These are phyloP conservation scores for Ranitomeya variabilis DNA, from an alignment of 2,113 vertebrate genomes.

Conservation along the genomic window DNA sequence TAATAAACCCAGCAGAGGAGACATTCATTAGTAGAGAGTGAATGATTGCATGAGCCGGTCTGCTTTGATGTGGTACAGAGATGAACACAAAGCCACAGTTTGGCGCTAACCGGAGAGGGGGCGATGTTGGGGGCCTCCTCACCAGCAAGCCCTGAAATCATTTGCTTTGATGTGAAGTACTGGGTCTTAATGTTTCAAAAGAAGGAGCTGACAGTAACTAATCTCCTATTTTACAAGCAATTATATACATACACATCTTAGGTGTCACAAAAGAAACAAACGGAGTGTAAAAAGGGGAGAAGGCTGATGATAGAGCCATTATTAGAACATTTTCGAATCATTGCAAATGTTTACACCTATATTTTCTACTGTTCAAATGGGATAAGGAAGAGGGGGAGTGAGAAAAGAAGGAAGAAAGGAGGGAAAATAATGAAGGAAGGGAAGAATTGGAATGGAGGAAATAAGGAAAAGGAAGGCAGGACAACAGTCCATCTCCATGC, in stretches of 20 bases:
- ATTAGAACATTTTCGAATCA: background rate
- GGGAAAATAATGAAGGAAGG: too few species aligned
- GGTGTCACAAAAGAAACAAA: background rate
- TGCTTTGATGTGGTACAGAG: conserved; percentile 51
- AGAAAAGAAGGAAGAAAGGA: too few species aligned
- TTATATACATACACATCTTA: conserved; percentile 19
- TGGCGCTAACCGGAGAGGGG: background rate
- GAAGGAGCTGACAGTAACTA: conserved; percentile 15
- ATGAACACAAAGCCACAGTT: conserved; percentile 19
- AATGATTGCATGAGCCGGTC: background rate
- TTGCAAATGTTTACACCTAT: too few species aligned
- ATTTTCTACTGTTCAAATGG: too few species aligned
- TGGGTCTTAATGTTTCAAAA: conserved; percentile 6
- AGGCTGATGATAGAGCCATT: background rate
- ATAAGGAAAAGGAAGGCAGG: too few species aligned
- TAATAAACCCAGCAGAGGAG: background rate
- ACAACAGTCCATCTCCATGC: too few species aligned
- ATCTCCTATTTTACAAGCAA: conserved; percentile 19
- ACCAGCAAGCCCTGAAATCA: background rate
- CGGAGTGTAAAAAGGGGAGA: background rate
- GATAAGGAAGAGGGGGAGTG: too few species aligned
- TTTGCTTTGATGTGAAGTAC: conserved; percentile 39
- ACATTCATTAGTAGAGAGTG: conserved; percentile 10
- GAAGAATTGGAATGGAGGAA: too few species aligned
- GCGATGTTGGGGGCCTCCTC: background rate